Conservation (phyloP, 1,140 invertebrate species). For the Sitobion miscanthi region DNA sequence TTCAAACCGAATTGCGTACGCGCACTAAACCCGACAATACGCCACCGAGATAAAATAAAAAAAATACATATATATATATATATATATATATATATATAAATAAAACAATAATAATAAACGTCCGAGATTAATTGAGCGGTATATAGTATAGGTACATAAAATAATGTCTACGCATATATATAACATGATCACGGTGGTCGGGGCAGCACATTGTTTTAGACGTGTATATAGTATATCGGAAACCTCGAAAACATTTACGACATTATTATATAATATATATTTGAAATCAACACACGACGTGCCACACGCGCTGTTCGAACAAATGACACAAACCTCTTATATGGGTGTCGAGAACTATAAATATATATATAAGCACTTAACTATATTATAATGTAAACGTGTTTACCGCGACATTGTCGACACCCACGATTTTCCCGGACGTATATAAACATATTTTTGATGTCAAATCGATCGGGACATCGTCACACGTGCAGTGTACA, state of each 20-base stretch:
- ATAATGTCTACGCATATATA: background rate
- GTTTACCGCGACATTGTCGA: constrained; percentile 19
- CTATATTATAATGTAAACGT: constrained; percentile 9
- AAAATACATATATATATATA: too few relatives aligned
- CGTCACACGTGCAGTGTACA: background rate
- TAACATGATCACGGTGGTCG: constrained; percentile 11
- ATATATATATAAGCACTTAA: constrained; percentile 14
- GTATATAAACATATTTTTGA: background rate
- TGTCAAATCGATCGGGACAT: background rate
- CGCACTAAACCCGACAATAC: background rate
- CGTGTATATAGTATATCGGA: background rate
- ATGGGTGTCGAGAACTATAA: background rate
- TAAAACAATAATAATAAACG: constrained; percentile 15
- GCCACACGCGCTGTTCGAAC: constrained; percentile 28
- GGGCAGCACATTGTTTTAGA: background rate
- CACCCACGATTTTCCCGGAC: background rate
- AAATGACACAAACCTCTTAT: constrained; percentile 17
- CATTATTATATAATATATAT: background rate
- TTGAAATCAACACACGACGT: background rate
- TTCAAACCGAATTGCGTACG: background rate
- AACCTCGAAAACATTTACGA: constrained; percentile 37
- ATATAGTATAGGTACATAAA: background rate
- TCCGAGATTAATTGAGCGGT: background rate
- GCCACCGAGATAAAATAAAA: background rate
- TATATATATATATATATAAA: background rate